Base-by-base conservation (phyloP, 2,888 invertebrate genomes). In the Drosophila antonietae region DNA sequence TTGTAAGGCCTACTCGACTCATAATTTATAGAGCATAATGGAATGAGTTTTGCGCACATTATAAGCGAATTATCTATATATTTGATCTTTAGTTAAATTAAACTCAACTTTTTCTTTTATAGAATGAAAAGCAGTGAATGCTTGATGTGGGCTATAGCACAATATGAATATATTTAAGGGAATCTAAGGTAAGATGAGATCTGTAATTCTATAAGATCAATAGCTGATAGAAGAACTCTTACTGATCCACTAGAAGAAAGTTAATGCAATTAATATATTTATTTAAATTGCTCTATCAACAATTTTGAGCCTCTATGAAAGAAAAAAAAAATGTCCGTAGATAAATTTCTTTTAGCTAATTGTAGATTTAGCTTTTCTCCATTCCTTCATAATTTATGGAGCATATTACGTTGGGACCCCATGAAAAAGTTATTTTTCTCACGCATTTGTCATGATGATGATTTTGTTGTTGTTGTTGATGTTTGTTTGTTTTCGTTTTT, bases 401-500 rank as follows among this genome's bases (percentile, higher is more conserved):
- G 51, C 68, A 59, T 52, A 66, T 67, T 67, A 67, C 67, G 41
- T 57, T 66, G 67, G 12, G 15, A 47, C n/a, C 14, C 47, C 46
- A 20, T 18, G 28, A 52, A 58, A 60, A 49, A 59, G 37, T 56
- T 64, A 69, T 41, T 80, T 86, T 86, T 84, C 83, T 81, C 84
- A 84, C 88, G 85, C 88, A 83, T 88, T 84, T 88, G 81, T 88
- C 88, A 81, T 51, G 62, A 57, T 51, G 67, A 66, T 69, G 68
- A 59, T 76, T 73, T 74, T 78, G 3, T 43, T 43, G 15, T 8
- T 41, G 23, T 39, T 49, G 43, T 20, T 20, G 20, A 1, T 10
- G n/a, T n/a, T 31, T 5, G 20, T 20, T 23, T 20, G 44, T 44
- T 41, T n/a, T 49, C n/a, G 20, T 20, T 35, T 33, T 49, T 10